These are phyloP conservation scores for Perognathus longimembris DNA, from an alignment of 2,113 vertebrate species.

Conservation along the genomic window DNA sequence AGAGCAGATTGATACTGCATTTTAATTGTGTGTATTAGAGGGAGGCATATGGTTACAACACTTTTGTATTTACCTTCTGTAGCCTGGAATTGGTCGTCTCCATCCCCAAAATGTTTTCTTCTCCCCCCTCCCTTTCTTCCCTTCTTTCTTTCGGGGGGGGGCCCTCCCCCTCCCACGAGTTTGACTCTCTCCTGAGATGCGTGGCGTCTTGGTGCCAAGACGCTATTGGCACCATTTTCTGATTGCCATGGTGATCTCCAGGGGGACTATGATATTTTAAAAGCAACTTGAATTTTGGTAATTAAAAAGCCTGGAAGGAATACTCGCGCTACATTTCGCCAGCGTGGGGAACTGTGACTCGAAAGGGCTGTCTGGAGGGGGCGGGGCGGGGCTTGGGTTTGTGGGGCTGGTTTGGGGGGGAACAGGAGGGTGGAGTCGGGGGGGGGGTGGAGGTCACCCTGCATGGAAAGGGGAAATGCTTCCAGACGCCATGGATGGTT, in stretches of 20 bases:
- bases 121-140: too few relatives aligned
- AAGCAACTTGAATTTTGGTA: constrained; percentile 88
- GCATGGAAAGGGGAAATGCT: background rate
- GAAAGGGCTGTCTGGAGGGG: constrained; percentile 76
- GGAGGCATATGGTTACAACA: constrained; percentile 67
- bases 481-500: background rate
- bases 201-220: constrained; percentile 83
- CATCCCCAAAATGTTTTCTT: constrained; percentile 78
- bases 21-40: constrained; percentile 79
- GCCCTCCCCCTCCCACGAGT: constrained; percentile 40
- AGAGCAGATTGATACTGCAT: constrained; percentile 76
- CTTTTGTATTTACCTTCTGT: constrained; percentile 78
- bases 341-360: constrained; percentile 82
- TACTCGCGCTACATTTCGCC: constrained; percentile 82
- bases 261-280: constrained; percentile 86
- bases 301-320: constrained; percentile 88
- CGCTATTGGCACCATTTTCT: constrained; percentile 86
- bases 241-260: constrained; percentile 89
- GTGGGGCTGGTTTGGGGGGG: too few relatives aligned
- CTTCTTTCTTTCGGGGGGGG: too few relatives aligned
- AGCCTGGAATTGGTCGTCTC: constrained; percentile 78
- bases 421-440: too few relatives aligned
- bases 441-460: too few relatives aligned
- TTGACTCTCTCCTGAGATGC: constrained; percentile 86
- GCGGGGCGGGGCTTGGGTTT: constrained; percentile 58